These are phyloP conservation scores for Amblyjoppa proteus DNA, from an alignment of 2,888 invertebrate genomes.

Conservation along the genomic window DNA sequence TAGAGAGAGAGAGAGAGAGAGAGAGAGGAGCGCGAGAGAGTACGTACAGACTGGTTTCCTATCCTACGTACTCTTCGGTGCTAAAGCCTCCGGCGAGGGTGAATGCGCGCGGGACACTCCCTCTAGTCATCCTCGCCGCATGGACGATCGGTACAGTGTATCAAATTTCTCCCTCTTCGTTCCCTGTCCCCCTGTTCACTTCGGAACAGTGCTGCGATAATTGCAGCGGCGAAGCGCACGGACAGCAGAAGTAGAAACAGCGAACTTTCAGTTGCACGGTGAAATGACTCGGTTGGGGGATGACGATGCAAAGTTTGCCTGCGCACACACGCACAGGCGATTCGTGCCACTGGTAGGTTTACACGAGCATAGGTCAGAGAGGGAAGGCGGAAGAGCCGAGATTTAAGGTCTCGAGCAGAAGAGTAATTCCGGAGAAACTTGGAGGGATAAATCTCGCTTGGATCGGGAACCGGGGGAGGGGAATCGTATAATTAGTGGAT, in stretches of 20 bases:
- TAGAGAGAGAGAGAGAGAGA: conserved; percentile 5
- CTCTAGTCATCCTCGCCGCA: conserved; percentile 32
- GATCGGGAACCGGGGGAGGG: background rate
- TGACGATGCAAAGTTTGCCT: conserved; percentile 1
- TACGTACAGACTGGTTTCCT: conserved; percentile 63
- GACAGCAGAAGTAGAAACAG: conserved; percentile 17
- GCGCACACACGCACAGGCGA: background rate
- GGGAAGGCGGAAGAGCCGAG: conserved; percentile 5
- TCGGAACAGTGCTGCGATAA: background rate
- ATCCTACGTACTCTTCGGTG: conserved; percentile 42
- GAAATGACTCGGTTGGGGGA: background rate
- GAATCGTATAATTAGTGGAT: conserved; percentile 25
- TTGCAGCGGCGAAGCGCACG: background rate
- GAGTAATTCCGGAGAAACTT: background rate
- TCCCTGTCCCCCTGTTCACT: background rate
- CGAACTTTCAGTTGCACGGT: background rate
- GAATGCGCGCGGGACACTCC: conserved; percentile 61
- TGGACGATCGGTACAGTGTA: conserved; percentile 35
- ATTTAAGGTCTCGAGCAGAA: background rate
- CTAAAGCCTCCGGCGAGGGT: conserved; percentile 37
- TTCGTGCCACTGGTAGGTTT: background rate
- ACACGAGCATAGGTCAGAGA: background rate
- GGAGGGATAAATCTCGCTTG: background rate
- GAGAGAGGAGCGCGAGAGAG: background rate
- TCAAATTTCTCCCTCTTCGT: background rate